These are phyloP conservation scores for Linnaemya vulpina DNA, from an alignment of 2,888 invertebrate species.

Conservation along the genomic window DNA sequence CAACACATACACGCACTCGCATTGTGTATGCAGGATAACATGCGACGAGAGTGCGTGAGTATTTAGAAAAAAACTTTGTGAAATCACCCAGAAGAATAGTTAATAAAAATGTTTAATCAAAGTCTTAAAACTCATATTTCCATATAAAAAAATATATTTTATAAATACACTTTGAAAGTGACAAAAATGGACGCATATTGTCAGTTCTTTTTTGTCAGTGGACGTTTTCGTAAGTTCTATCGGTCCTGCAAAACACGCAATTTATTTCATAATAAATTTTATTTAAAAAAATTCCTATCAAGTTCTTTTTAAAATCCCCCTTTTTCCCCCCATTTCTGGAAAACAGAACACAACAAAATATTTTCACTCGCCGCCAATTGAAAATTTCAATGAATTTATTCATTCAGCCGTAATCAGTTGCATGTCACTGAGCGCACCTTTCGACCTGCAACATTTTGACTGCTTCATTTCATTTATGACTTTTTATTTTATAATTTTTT, in stretches of 20 bases:
- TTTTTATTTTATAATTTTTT: not conserved
- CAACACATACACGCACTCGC: not conserved
- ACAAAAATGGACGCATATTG: too few relatives aligned
- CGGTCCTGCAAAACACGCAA: too few relatives aligned
- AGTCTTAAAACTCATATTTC: too few relatives aligned
- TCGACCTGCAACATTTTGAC: slow-evolving; percentile 22
- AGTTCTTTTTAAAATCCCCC: too few relatives aligned
- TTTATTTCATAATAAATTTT: too few relatives aligned
- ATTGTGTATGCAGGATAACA: not conserved
- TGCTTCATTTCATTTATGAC: slow-evolving; percentile 1
- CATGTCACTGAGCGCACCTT: slow-evolving; percentile 26
- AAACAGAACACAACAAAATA: not conserved
- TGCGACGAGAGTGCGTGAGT: not conserved
- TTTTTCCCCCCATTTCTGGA: not conserved
- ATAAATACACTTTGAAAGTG: too few relatives aligned
- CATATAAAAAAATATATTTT: too few relatives aligned
- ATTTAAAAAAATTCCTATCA: not conserved
- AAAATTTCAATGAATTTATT: slow-evolving; percentile 32
- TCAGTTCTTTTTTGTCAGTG: too few relatives aligned
- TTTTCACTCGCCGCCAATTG: slow-evolving; percentile 4
- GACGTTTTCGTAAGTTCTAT: too few relatives aligned
- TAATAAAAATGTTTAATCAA: too few relatives aligned
- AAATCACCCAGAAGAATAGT: too few relatives aligned
- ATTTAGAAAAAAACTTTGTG: slow-evolving; percentile 43
- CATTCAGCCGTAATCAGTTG: slow-evolving; percentile 52